Percentiles rank a stretch among this genome's conserved stretches.
phyloP scores from a whole-genome alignment of 2,888 invertebrate species.

The Drymonia ruficornis region DNA sequence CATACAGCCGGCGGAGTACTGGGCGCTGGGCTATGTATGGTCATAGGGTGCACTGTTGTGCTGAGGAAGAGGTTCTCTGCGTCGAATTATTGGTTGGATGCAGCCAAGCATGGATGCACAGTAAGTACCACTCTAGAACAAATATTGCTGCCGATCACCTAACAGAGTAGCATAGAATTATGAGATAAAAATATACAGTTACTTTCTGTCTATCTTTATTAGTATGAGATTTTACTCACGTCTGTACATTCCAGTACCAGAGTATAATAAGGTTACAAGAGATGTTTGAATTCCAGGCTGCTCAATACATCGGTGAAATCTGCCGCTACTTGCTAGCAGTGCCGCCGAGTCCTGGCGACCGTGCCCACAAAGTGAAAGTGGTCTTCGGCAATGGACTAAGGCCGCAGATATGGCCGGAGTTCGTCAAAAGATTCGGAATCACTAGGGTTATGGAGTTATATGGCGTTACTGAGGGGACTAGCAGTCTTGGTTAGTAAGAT shows the following conservation, averaged over 20 bases:
- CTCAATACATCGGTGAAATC: slow-evolving; percentile 95
- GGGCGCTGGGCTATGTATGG: slow-evolving; percentile 91
- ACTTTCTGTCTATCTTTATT: too few species aligned
- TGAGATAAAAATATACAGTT: too few species aligned
- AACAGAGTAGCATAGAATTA: too few species aligned
- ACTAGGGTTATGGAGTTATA: slow-evolving; percentile 95
- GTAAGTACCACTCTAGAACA: too few species aligned
- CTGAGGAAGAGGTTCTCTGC: slow-evolving; percentile 97
- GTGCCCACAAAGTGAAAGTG: slow-evolving; percentile 88
- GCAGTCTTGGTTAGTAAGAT: slow-evolving; percentile 88
- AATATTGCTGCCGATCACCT: too few species aligned
- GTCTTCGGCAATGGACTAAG: slow-evolving; percentile 97
- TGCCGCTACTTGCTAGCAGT: slow-evolving; percentile 93
- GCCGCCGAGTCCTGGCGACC: slow-evolving; percentile 86
- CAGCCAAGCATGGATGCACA: slow-evolving; percentile 94
- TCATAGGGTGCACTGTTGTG: slow-evolving; percentile 91
- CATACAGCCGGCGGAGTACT: slow-evolving; percentile 97
- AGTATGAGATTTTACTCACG: too few species aligned
- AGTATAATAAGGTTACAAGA: background rate
- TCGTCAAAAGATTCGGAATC: slow-evolving; percentile 89
- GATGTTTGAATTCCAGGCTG: slow-evolving; percentile 78
- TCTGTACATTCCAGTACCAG: background rate
- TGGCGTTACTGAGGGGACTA: slow-evolving; percentile 98
- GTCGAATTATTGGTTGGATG: slow-evolving; percentile 96
- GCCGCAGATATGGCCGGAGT: slow-evolving; percentile 96